phyloP scores from a whole-genome alignment of 2,797 vertebrate genomes.

The Pelochelys cantorii region DNA sequence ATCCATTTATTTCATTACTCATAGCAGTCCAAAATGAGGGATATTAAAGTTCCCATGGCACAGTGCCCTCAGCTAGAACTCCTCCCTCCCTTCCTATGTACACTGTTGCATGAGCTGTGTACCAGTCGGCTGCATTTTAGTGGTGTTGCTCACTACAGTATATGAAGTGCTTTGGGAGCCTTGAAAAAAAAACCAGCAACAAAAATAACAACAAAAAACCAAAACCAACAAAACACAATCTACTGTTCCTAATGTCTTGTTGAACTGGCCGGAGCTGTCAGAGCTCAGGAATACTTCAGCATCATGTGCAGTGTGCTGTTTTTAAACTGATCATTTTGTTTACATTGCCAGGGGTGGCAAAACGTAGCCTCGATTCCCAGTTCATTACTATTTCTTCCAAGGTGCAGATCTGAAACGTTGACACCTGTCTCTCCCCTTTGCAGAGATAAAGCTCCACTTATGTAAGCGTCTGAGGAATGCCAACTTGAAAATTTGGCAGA shows the following conservation, averaged over 20 bases:
- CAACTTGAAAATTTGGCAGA: slow-evolving; percentile 44
- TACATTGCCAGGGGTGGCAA: neutral
- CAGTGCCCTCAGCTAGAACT: neutral
- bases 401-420: neutral
- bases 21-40: neutral
- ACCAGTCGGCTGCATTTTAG: fast-evolving
- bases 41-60: neutral
- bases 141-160: neutral
- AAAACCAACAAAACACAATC: neutral
- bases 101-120: neutral
- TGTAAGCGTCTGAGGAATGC: slow-evolving; percentile 46
- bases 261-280: fast-evolving
- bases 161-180: neutral
- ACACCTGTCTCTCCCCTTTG: slow-evolving; percentile 41
- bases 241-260: neutral
- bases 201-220: neutral
- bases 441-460: slow-evolving; percentile 58
- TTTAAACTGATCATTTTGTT: neutral
- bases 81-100: neutral
- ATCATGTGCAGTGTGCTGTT: neutral
- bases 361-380: neutral
- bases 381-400: neutral
- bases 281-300: neutral
- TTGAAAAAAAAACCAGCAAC: neutral
- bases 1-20: neutral